A percentile compares a stretch with the other conserved stretches of the same genome.
These are phyloP conservation scores for Pseudomyrmex concolor DNA, from an alignment of 1,140 invertebrate genomes.

Conservation along the genomic window DNA sequence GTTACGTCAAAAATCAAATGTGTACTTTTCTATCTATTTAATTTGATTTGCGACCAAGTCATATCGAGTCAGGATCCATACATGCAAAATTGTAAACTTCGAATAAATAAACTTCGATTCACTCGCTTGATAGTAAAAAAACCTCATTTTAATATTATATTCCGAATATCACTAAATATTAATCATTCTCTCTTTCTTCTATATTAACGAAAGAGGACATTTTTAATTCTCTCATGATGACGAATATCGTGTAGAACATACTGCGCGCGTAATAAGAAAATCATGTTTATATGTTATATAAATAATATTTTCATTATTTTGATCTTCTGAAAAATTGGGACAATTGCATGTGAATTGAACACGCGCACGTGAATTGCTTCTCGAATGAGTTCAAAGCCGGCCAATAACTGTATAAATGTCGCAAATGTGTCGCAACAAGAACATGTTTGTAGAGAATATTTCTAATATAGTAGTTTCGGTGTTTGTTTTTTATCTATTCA, in stretches of 20 bases:
- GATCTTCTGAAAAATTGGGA: neutral
- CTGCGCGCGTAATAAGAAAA: slow-evolving; percentile 25
- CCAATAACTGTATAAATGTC: slow-evolving; percentile 41
- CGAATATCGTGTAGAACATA: slow-evolving; percentile 8
- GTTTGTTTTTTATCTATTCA: slow-evolving; percentile 50
- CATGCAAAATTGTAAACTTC: neutral
- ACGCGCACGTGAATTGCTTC: slow-evolving; percentile 19
- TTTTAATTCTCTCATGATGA: slow-evolving; percentile 18
- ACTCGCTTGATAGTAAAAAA: neutral
- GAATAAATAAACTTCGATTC: neutral
- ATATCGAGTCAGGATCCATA: neutral
- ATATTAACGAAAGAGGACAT: neutral
- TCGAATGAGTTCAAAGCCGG: slow-evolving; percentile 21
- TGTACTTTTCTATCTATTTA: slow-evolving; percentile 29
- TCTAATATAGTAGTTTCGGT: slow-evolving; percentile 67
- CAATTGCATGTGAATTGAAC: neutral
- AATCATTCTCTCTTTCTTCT: neutral
- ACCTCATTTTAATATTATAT: slow-evolving; percentile 21
- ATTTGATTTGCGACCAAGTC: slow-evolving; percentile 20
- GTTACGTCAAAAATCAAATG: slow-evolving; percentile 28
- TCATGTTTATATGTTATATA: slow-evolving; percentile 22
- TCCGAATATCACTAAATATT: neutral
- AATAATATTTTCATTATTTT: slow-evolving; percentile 9
- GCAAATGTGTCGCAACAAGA: neutral
- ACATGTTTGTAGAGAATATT: slow-evolving; percentile 62